Conservation (phyloP, 2,797 vertebrate species). For the Pipistrellus pygmaeus region DNA sequence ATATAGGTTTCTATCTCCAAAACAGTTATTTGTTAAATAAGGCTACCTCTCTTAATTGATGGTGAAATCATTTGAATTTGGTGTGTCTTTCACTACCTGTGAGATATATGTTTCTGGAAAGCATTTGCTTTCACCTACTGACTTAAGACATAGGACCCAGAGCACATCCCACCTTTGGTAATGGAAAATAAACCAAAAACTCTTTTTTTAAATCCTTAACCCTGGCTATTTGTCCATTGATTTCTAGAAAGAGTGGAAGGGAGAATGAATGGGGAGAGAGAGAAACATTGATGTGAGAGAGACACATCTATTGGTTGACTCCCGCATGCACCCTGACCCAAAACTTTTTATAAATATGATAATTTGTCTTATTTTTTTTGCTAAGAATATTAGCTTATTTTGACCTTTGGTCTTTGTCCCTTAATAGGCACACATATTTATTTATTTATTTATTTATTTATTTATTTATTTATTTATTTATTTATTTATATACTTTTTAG, state of each 20-base stretch:
- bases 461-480: too few relatives aligned
- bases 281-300: too few relatives aligned
- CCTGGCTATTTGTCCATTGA: too few relatives aligned
- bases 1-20: conserved; percentile 28
- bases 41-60: background rate
- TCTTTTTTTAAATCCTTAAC: background rate
- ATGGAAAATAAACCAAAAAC: background rate
- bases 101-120: conserved; percentile 16
- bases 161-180: background rate
- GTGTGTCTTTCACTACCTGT: background rate
- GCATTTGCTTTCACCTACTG: conserved; percentile 11
- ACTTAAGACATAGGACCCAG: background rate
- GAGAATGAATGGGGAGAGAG: too few relatives aligned
- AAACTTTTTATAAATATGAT: conserved; percentile 16
- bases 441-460: background rate
- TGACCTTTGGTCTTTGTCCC: conserved; percentile 9
- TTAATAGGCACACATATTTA: background rate
- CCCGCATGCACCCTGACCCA: too few relatives aligned
- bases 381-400: conserved; percentile 33
- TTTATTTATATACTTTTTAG: background rate
- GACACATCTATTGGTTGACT: too few relatives aligned
- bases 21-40: conserved; percentile 58
- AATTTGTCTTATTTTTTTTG: background rate
- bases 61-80: conserved; percentile 33
- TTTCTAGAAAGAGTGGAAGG: too few relatives aligned